Evolutionary conservation across 2,797 vertebrate genomes (phyloP), one percentile per base, ranked within the genome.

Genomic region (Xerus rutilus): DNA sequence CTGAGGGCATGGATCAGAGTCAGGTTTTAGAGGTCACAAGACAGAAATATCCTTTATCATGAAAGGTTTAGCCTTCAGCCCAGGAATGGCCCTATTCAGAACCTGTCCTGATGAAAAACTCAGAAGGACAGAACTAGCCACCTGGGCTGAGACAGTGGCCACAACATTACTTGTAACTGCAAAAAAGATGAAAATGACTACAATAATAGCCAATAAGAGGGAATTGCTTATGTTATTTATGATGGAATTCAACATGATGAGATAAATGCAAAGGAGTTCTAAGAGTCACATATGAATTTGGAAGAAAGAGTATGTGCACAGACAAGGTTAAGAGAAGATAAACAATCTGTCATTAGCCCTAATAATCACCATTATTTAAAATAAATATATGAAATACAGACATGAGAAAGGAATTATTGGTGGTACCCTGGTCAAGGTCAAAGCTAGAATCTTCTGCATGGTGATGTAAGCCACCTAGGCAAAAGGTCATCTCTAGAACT

Each of bases 21-120:
- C 67, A 4, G 14, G 11, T 7, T 10, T 8, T 1, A 0, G 62
- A 35, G 35, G 79, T 43, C 49, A 30, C 2, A 1, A 18, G 47
- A 32, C 7, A 84, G 59, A 9, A 4, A 7, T 2, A 30, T 30
- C 47, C 43, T 13, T 30, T 20, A 45, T 39, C 8, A 10, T 1
- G 32, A 64, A n/a, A 25, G 20, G 43, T 7, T 45, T 47, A 15
- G 2, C 23, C 70, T 21, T 52, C 45, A 47, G 17, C 45, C 43
- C 7, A 4, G 28, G 43, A 64, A 28, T 10, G 65, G 25, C 18
- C 17, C n/a, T 52, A 72, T 32, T 65, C 11, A 54, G 73, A 30
- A n/a, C 49, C 90, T 67, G 17, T 86, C 45, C 17, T 30, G 28
- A 25, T 5, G 2, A 43, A 21, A 5, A 28, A 45, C 21, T 64